A percentile compares a stretch with the other conserved stretches of the same genome.
phyloP scores from a whole-genome alignment of 2,113 vertebrate species.

The Chiloscyllium plagiosum region DNA sequence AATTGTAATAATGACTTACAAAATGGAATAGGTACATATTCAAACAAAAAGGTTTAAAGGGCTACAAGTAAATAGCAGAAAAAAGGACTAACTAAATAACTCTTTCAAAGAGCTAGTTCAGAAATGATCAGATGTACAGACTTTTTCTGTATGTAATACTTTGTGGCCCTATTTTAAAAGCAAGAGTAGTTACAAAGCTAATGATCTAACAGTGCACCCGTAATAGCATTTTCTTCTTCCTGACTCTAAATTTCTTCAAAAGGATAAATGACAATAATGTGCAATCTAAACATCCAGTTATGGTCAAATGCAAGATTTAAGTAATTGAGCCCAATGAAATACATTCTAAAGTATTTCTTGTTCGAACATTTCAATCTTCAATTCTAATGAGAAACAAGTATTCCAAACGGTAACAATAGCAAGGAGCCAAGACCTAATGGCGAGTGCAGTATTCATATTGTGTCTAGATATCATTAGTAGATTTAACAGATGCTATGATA shows the following conservation, averaged over 20 bases:
- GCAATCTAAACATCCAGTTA: background rate
- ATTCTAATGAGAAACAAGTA: background rate
- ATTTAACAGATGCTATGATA: background rate
- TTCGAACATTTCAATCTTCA: background rate
- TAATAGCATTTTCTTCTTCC: background rate
- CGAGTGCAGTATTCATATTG: background rate
- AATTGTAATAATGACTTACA: background rate
- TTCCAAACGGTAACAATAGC: background rate
- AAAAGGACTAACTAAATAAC: background rate
- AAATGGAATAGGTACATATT: background rate
- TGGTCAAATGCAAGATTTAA: background rate
- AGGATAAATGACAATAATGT: background rate
- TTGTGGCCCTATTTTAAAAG: background rate
- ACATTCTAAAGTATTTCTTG: background rate
- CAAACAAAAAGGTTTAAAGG: background rate
- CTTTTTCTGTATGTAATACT: background rate
- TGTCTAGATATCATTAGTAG: background rate
- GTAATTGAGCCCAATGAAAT: background rate
- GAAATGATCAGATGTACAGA: background rate
- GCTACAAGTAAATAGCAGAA: too few species aligned
- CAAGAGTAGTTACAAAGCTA: background rate
- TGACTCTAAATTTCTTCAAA: background rate
- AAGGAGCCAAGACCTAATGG: background rate
- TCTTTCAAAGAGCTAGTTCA: background rate
- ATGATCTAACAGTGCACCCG: background rate